Percentiles rank a stretch among this genome's conserved stretches.
Evolutionary conservation across 2,113 vertebrate genomes (phyloP).

Genomic region (Emydura subglobosa): DNA sequence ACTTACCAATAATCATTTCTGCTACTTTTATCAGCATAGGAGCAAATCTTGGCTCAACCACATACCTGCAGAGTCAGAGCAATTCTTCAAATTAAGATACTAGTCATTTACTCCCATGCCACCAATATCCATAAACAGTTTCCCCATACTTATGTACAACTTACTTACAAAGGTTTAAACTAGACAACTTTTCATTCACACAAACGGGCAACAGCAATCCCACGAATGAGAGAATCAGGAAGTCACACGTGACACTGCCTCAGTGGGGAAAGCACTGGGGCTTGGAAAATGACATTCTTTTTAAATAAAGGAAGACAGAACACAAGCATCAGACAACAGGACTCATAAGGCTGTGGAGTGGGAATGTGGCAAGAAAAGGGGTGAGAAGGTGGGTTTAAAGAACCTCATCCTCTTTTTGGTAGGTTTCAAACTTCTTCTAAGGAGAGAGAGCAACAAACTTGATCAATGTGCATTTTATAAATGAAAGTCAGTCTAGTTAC

Average conservation of each 20-base stretch:
- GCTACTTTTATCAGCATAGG: slow-evolving; percentile 86
- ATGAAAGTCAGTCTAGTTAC: not conserved
- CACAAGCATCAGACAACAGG: not conserved
- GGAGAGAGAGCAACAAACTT: not conserved
- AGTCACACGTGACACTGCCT: accelerated
- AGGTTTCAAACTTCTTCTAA: not conserved
- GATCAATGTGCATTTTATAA: not conserved
- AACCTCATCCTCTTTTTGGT: not conserved
- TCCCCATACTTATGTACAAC: not conserved
- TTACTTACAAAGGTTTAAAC: not conserved
- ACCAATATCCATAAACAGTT: not conserved
- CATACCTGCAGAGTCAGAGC: slow-evolving; percentile 81
- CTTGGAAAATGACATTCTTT: not conserved
- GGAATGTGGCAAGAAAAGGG: not conserved
- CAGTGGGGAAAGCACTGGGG: not conserved
- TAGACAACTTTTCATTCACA: not conserved
- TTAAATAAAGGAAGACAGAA: accelerated
- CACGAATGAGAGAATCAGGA: not conserved
- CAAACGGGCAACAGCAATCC: not conserved
- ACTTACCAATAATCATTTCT: slow-evolving; percentile 91
- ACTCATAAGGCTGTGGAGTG: not conserved
- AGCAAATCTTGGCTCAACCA: slow-evolving; percentile 90
- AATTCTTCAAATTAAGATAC: not conserved
- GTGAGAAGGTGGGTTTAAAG: not conserved
- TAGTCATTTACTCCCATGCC: not conserved